phyloP scores from a whole-genome alignment of 1,140 invertebrate species.

The Eupristina koningsbergeri region DNA sequence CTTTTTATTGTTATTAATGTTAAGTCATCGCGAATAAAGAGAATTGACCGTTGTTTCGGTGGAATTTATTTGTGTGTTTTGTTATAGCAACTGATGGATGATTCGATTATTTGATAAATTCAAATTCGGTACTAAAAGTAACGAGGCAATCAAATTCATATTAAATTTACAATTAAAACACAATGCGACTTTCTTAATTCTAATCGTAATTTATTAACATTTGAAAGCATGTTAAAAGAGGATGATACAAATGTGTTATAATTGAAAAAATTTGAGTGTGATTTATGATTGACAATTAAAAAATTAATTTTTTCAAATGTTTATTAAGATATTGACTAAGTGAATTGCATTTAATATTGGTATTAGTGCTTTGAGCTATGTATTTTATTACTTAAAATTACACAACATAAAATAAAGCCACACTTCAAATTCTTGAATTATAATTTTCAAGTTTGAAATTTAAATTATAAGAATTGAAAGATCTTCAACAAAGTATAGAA shows the following conservation, averaged over 20 bases:
- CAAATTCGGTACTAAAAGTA: neutral
- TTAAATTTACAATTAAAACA: neutral
- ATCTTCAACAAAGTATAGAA: neutral
- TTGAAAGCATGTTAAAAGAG: neutral
- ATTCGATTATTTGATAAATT: neutral
- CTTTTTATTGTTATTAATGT: neutral
- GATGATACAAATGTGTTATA: neutral
- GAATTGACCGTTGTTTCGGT: constrained; percentile 32
- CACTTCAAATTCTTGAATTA: neutral
- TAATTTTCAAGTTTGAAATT: neutral
- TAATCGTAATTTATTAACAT: too few relatives aligned
- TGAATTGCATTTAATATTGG: too few relatives aligned
- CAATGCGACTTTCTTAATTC: neutral
- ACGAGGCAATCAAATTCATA: neutral
- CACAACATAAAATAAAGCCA: neutral
- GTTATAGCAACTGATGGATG: neutral
- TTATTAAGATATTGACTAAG: too few relatives aligned
- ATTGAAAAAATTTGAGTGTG: neutral
- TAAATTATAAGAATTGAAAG: neutral
- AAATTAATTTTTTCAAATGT: too few relatives aligned
- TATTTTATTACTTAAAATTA: neutral
- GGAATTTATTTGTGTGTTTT: neutral
- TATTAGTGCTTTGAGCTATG: too few relatives aligned
- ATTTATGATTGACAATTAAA: neutral
- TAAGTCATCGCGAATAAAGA: constrained; percentile 38